A percentile compares a stretch with the other conserved stretches of the same genome.
Evolutionary conservation across 1,140 invertebrate genomes (phyloP).

Genomic region (Drosophila murphyi): DNA sequence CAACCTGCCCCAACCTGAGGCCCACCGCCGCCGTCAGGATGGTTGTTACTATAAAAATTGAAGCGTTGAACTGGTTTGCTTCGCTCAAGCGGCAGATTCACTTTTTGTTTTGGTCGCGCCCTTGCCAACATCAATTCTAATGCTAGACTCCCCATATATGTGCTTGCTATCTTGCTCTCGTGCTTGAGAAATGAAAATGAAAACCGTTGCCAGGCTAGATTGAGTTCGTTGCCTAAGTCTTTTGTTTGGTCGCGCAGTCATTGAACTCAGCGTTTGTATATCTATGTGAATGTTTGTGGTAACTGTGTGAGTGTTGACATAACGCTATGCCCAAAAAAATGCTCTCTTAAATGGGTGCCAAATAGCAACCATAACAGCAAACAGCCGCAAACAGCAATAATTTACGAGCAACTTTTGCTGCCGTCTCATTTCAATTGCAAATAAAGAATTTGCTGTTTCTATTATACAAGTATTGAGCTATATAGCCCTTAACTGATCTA

Average conservation of each 20-base stretch:
- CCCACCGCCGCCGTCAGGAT: conserved; percentile 12
- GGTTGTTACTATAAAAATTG: conserved; percentile 32
- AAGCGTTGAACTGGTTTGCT: conserved; percentile 53
- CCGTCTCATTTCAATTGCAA: conserved; percentile 63
- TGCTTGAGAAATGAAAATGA: conserved; percentile 73
- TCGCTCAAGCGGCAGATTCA: conserved; percentile 78
- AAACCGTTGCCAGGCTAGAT: conserved; percentile 70
- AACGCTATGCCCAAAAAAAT: conserved; percentile 22
- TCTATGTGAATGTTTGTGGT: not conserved
- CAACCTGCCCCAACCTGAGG: conserved; percentile 26
- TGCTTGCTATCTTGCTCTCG: conserved; percentile 16
- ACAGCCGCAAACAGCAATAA: conserved; percentile 4
- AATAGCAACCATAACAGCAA: conserved; percentile 34
- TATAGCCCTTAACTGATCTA: conserved; percentile 2
- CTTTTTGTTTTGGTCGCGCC: conserved; percentile 66
- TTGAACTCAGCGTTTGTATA: conserved; percentile 52
- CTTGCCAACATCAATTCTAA: conserved; percentile 60
- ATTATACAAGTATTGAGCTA: conserved; percentile 17
- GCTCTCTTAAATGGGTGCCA: conserved; percentile 48
- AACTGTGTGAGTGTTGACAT: conserved; percentile 32
- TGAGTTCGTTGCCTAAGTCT: conserved; percentile 82
- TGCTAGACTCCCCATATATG: conserved; percentile 36
- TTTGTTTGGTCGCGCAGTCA: conserved; percentile 72
- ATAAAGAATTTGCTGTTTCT: conserved; percentile 19
- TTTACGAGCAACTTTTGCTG: conserved; percentile 17